Evolutionary conservation across 2,797 vertebrate genomes (phyloP).

Genomic region (Gymnoscopelus microlampas): DNA sequence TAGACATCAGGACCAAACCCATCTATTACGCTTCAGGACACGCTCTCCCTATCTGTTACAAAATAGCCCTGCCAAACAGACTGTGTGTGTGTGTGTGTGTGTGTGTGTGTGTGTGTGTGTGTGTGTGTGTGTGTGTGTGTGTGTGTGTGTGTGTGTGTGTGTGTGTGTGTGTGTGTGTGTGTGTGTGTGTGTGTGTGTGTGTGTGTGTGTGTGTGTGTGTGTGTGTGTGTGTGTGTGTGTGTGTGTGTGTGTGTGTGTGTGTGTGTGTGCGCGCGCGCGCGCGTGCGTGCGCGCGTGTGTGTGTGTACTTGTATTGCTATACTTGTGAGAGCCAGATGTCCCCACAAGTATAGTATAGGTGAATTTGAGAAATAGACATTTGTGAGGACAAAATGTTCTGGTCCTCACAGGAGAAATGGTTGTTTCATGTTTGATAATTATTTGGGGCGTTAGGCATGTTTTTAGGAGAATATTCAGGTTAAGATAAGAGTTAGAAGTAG

Average conservation of each 20-base stretch:
- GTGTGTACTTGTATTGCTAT: neutral
- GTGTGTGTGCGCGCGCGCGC: slow-evolving; percentile 1
- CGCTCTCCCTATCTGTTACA: neutral
- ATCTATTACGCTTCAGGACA: neutral
- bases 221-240: neutral
- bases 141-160: neutral
- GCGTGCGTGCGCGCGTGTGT: slow-evolving; percentile 7
- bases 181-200: slow-evolving; percentile 1
- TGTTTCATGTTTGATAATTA: too few species aligned
- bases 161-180: neutral
- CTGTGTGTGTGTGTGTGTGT: neutral
- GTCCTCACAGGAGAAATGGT: too few species aligned
- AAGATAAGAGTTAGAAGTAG: too few species aligned
- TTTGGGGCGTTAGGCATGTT: too few species aligned
- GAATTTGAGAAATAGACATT: too few species aligned
- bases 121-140: neutral
- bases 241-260: neutral
- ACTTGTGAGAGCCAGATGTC: too few species aligned
- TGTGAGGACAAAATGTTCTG: too few species aligned
- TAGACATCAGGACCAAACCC: slow-evolving; percentile 8
- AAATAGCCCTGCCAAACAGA: neutral
- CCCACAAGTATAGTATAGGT: too few species aligned
- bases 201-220: neutral
- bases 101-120: neutral
- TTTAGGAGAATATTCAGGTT: too few species aligned